A percentile compares a stretch with the other conserved stretches of the same genome.
Evolutionary conservation across 1,140 invertebrate genomes (phyloP).

Genomic region (Protaetia brevitarsis): DNA sequence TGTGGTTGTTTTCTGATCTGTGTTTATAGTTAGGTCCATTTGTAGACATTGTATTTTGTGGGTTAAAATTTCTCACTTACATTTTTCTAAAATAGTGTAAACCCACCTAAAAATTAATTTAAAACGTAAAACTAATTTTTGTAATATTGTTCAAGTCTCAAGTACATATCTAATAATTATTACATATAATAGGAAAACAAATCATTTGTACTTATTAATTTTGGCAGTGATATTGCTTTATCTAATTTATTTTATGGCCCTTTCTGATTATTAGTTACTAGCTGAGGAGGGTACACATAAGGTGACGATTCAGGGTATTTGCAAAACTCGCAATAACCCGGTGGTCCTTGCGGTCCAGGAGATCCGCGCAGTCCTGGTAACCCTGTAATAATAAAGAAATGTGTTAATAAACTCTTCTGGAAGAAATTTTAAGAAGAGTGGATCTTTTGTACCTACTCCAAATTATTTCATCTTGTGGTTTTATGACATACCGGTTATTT

Average conservation of each 20-base stretch:
- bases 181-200: too few species aligned
- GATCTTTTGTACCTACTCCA: neutral
- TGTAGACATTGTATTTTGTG: too few species aligned
- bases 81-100: too few species aligned
- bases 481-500: too few species aligned
- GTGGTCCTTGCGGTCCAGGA: slow-evolving; percentile 56
- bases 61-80: too few species aligned
- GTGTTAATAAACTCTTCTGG: neutral
- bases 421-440: neutral
- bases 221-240: slow-evolving; percentile 13
- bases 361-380: slow-evolving; percentile 52
- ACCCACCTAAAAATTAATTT: too few species aligned
- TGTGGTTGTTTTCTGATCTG: too few species aligned
- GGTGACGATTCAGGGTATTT: slow-evolving; percentile 46
- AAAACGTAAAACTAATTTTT: too few species aligned
- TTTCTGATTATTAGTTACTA: slow-evolving; percentile 51
- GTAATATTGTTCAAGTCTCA: too few species aligned
- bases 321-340: slow-evolving; percentile 63
- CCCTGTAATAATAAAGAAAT: slow-evolving; percentile 43
- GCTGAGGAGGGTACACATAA: slow-evolving; percentile 43
- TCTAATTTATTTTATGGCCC: slow-evolving; percentile 44
- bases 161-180: too few species aligned
- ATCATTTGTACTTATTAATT: neutral
- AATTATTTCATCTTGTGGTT: neutral
- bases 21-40: too few species aligned